Evolutionary conservation across 2,888 invertebrate species (phyloP).

Genomic region (Archaeoteleia sp.): DNA sequence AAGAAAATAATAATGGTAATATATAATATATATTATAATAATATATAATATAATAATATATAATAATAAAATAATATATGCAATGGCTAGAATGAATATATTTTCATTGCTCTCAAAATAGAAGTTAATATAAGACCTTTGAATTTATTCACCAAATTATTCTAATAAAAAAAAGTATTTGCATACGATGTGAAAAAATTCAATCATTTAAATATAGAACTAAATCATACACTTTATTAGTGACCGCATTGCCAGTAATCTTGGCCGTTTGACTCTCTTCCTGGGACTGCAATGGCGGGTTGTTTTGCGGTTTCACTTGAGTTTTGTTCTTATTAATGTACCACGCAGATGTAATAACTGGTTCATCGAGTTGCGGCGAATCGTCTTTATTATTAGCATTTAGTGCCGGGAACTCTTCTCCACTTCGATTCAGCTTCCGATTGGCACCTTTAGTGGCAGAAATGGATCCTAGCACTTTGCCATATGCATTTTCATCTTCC

Average conservation of each 20-base stretch:
- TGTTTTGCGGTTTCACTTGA: conserved; percentile 66
- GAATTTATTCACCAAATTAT: no score
- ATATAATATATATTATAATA: background rate
- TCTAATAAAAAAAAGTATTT: no score
- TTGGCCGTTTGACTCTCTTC: conserved; percentile 65
- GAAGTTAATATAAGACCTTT: no score
- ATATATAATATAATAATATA: background rate
- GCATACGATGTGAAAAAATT: no score
- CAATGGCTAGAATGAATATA: no score
- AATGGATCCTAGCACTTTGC: conserved; percentile 76
- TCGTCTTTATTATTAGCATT: conserved; percentile 63
- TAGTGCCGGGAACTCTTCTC: conserved; percentile 79
- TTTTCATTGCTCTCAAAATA: no score
- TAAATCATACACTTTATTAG: conserved; percentile 60
- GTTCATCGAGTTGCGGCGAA: conserved; percentile 64
- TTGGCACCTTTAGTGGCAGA: conserved; percentile 64
- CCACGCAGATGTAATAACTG: conserved; percentile 73
- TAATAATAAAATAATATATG: background rate
- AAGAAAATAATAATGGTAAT: background rate
- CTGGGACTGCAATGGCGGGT: conserved; percentile 69
- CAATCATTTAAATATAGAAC: no score
- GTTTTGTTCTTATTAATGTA: conserved; percentile 72
- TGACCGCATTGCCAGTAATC: conserved; percentile 49
- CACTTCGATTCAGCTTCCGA: conserved; percentile 69
- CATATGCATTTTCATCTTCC: conserved; percentile 94